phyloP scores from a whole-genome alignment of 1,140 invertebrate genomes.

The Drosophila lini region DNA sequence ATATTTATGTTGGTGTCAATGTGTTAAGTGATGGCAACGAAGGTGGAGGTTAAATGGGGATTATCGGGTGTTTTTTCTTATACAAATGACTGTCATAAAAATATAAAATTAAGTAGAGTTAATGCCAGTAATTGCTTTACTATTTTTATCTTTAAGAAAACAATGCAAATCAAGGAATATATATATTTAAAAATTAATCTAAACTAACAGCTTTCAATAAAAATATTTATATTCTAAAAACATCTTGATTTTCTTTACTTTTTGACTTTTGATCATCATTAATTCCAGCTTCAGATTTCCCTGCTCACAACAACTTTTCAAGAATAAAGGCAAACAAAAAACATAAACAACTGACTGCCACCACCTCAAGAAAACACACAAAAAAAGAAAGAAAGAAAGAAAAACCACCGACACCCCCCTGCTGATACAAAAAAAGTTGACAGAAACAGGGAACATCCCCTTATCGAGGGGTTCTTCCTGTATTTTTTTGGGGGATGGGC shows the following conservation, averaged over 20 bases:
- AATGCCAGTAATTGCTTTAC: background rate
- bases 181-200: background rate
- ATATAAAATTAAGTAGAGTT: background rate
- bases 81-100: background rate
- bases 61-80: too few relatives aligned
- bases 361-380: slow-evolving; percentile 2
- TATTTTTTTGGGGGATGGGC: slow-evolving; percentile 7
- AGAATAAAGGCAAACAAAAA: slow-evolving; percentile 56
- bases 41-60: background rate
- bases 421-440: slow-evolving; percentile 60
- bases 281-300: slow-evolving; percentile 15
- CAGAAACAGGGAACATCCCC: slow-evolving; percentile 52
- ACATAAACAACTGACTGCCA: slow-evolving; percentile 69
- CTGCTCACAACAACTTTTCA: slow-evolving; percentile 23
- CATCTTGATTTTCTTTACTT: background rate
- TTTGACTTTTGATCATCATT: slow-evolving; percentile 4
- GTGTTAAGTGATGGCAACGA: background rate
- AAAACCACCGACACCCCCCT: slow-evolving; percentile 40
- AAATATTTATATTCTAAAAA: background rate
- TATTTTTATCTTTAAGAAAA: background rate
- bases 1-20: slow-evolving; percentile 12
- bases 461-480: slow-evolving; percentile 29
- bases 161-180: background rate
- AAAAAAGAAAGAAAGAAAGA: background rate
- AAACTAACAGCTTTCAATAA: background rate